phyloP scores from a whole-genome alignment of 2,888 invertebrate species.

The Amphipyra tragopoginis region DNA sequence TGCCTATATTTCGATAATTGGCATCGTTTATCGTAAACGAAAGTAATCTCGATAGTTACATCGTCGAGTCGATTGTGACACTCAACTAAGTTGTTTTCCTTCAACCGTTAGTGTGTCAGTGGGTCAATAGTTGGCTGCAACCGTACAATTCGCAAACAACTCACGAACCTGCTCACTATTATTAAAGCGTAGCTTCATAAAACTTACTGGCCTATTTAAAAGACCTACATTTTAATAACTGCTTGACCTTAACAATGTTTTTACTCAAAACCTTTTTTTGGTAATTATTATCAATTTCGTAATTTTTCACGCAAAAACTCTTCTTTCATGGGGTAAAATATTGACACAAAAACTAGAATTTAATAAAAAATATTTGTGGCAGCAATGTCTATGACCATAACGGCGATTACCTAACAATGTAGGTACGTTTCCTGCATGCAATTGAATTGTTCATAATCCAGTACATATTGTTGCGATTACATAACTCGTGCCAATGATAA shows the following conservation, averaged over 20 bases:
- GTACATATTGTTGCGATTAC: slow-evolving; percentile 42
- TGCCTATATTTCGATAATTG: background rate
- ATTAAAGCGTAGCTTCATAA: slow-evolving; percentile 52
- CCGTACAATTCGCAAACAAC: slow-evolving; percentile 80
- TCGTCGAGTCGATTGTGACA: slow-evolving; percentile 69
- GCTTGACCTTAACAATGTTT: slow-evolving; percentile 7
- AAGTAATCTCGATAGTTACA: slow-evolving; percentile 68
- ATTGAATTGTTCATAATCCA: slow-evolving; percentile 45
- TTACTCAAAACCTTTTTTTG: background rate
- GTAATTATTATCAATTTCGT: too few species aligned
- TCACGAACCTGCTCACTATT: slow-evolving; percentile 78
- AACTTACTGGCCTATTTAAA: slow-evolving; percentile 39
- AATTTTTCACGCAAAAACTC: too few species aligned
- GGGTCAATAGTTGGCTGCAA: slow-evolving; percentile 86
- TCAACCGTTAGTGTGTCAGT: slow-evolving; percentile 84
- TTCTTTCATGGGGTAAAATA: too few species aligned
- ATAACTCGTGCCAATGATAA: slow-evolving; percentile 44
- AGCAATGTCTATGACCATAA: slow-evolving; percentile 34
- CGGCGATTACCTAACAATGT: slow-evolving; percentile 48
- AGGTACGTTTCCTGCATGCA: slow-evolving; percentile 48
- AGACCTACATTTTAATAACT: slow-evolving; percentile 12
- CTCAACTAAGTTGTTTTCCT: slow-evolving; percentile 85
- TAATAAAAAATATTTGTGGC: slow-evolving; percentile 8
- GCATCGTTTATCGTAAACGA: slow-evolving; percentile 54
- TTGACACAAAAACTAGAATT: too few species aligned